Evolutionary conservation across 2,113 vertebrate species (phyloP).

Genomic region (Callocephalon fimbriatum): DNA sequence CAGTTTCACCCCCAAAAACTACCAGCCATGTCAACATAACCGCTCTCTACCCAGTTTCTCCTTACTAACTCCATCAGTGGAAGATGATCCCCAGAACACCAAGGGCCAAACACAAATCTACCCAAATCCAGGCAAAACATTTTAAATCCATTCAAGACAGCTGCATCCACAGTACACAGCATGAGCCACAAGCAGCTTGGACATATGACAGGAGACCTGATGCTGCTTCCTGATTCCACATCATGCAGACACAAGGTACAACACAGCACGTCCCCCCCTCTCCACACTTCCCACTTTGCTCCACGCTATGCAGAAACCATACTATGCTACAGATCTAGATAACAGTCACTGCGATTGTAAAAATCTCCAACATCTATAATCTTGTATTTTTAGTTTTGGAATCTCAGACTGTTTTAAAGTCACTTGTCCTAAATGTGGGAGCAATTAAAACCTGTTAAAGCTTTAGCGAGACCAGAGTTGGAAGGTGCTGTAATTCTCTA

Average conservation of each 20-base stretch:
- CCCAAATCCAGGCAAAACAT: not conserved
- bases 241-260: not conserved
- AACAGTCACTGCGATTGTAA: not conserved
- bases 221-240: not conserved
- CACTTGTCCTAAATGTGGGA: not conserved
- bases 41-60: not conserved
- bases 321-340: not conserved
- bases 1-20: not conserved
- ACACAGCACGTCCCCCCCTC: fast-evolving
- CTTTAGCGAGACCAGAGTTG: not conserved
- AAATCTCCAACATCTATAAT: not conserved
- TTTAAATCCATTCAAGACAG: not conserved
- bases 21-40: not conserved
- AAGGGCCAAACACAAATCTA: not conserved
- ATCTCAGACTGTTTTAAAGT: not conserved
- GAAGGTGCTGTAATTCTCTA: not conserved
- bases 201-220: not conserved
- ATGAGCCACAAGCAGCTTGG: not conserved
- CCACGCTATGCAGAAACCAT: not conserved
- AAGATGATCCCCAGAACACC: not conserved
- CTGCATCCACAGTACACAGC: not conserved
- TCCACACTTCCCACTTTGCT: not conserved
- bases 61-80: not conserved
- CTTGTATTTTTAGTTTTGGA: not conserved
- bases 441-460: not conserved